phyloP scores from a whole-genome alignment of 2,888 invertebrate species.

The Syrista parreyssii region DNA sequence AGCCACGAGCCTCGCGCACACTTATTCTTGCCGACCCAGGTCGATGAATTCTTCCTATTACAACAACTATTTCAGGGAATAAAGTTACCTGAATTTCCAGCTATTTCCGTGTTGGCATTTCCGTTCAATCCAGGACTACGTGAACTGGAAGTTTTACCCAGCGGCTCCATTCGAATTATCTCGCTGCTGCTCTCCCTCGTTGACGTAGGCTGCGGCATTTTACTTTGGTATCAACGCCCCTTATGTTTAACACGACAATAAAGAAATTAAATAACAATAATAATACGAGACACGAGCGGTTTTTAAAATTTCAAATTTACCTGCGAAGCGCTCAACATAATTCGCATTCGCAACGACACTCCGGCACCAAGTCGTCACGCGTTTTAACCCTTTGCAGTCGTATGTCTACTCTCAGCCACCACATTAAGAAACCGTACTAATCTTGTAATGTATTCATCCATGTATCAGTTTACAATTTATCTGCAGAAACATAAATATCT shows the following conservation, averaged over 20 bases:
- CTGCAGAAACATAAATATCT: no score
- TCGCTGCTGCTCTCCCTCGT: conserved; percentile 55
- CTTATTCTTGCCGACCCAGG: not conserved
- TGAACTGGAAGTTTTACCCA: conserved; percentile 58
- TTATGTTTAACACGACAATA: not conserved
- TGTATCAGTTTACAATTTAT: no score
- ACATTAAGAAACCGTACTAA: conserved; percentile 2
- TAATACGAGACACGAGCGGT: not conserved
- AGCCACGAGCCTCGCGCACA: not conserved
- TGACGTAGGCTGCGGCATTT: conserved; percentile 44
- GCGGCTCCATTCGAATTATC: conserved; percentile 61
- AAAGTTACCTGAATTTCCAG: conserved; percentile 40
- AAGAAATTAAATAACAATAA: no score
- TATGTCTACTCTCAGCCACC: conserved; percentile 14
- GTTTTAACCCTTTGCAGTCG: conserved; percentile 11
- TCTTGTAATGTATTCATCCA: conserved; percentile 1
- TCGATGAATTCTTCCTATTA: not conserved
- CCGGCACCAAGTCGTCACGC: not conserved
- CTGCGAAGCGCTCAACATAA: not conserved
- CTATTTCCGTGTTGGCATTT: conserved; percentile 58
- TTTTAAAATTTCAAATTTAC: not conserved
- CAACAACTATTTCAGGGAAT: not conserved
- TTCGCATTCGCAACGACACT: not conserved
- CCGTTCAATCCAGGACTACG: conserved; percentile 60
- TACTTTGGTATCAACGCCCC: not conserved